Evolutionary conservation across 1,140 invertebrate species (phyloP).

Genomic region (Hyles euphorbiae): DNA sequence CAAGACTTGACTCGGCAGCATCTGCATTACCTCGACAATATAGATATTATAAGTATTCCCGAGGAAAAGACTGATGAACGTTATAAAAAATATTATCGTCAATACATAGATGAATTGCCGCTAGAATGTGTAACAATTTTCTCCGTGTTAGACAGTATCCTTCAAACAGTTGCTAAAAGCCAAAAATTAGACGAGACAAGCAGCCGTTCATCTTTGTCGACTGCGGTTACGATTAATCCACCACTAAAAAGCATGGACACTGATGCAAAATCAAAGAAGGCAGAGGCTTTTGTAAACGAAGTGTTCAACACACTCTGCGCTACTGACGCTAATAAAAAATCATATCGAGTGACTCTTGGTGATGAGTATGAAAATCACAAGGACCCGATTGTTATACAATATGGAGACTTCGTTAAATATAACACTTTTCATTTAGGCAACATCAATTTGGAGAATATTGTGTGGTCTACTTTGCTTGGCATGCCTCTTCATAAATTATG

Average conservation of each 20-base stretch:
- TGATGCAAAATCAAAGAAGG: slow-evolving; percentile 32
- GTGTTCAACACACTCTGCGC: slow-evolving; percentile 48
- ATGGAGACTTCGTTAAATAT: slow-evolving; percentile 50
- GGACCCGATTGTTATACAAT: slow-evolving; percentile 52
- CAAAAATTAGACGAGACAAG: slow-evolving; percentile 24
- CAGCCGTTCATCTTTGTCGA: slow-evolving; percentile 35
- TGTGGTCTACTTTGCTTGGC: slow-evolving; percentile 38
- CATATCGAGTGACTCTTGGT: slow-evolving; percentile 50
- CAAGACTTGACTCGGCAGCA: slow-evolving; percentile 73
- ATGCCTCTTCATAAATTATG: slow-evolving; percentile 56
- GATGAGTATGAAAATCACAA: slow-evolving; percentile 52
- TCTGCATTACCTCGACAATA: slow-evolving; percentile 66
- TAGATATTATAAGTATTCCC: slow-evolving; percentile 59
- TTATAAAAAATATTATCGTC: slow-evolving; percentile 42
- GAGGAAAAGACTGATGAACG: slow-evolving; percentile 16
- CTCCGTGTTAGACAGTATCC: slow-evolving; percentile 65
- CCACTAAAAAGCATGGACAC: slow-evolving; percentile 17
- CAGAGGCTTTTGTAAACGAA: slow-evolving; percentile 44
- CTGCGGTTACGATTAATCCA: slow-evolving; percentile 30
- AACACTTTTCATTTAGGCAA: slow-evolving; percentile 56
- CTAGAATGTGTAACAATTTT: slow-evolving; percentile 62
- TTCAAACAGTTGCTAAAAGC: slow-evolving; percentile 49
- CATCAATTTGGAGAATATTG: slow-evolving; percentile 49
- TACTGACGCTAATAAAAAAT: slow-evolving; percentile 39
- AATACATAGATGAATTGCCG: slow-evolving; percentile 52